Evolutionary conservation across 2,113 vertebrate species (phyloP).

Genomic region (Daphoenositta chrysoptera): DNA sequence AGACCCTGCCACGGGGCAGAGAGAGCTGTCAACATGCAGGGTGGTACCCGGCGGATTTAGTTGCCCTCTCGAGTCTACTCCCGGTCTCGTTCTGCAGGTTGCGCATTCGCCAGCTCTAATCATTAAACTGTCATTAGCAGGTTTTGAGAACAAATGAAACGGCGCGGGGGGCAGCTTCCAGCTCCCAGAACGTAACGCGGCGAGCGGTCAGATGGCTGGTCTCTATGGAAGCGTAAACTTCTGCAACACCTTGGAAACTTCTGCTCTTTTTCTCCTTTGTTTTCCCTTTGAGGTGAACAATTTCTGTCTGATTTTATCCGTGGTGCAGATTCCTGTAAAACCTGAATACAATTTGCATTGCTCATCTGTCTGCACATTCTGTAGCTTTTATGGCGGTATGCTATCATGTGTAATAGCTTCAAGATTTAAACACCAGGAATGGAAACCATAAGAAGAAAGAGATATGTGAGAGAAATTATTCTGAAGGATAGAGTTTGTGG

Average conservation of each 20-base stretch:
- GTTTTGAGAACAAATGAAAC: not conserved
- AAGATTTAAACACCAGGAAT: constrained; percentile 31
- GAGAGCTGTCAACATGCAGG: rapidly evolving
- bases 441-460: not conserved
- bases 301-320: not conserved
- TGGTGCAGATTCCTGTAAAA: not conserved
- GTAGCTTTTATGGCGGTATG: not conserved
- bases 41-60: not conserved
- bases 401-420: not conserved
- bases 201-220: not conserved
- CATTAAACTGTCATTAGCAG: not conserved
- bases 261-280: not conserved
- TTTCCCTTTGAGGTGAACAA: not conserved
- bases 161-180: not conserved
- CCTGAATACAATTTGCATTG: constrained; percentile 34
- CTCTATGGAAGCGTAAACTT: not conserved
- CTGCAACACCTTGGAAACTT: not conserved
- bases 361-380: constrained; percentile 29
- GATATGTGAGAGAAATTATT: constrained; percentile 3
- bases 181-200: not conserved
- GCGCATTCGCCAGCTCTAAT: not conserved
- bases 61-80: not conserved
- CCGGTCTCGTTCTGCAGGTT: rapidly evolving
- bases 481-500: not conserved
- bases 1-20: not conserved